Base-by-base conservation (phyloP, 2,888 invertebrate species). In the Teinopalpus imperialis region DNA sequence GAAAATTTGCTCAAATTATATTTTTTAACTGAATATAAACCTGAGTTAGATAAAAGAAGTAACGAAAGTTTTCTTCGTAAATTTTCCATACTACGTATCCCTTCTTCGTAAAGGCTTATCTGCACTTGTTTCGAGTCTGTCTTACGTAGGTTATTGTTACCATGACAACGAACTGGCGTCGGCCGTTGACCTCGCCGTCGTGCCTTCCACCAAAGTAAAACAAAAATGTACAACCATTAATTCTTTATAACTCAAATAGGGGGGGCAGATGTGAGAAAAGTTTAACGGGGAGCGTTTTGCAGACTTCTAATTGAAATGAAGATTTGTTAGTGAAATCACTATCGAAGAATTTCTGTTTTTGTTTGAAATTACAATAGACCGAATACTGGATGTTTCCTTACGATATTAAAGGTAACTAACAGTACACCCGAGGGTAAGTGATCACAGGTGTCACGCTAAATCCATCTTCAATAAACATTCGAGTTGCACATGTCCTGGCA, bases 151-250 rank as follows among this genome's bases (percentile, higher is more conserved):
- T 76, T 51, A 51, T 57, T 69, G 81, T 86, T 69, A 69, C 73
- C 62, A 79, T 78, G 66, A 75, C 63, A 69, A 81, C 82, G 61
- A 61, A 58, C 73, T 66, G 72, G 76, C 75, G 74, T 75, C 78
- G 85, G 83, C 80, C 85, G 76, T 74, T 73, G 83, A 85, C 82
- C 87, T 74, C 71, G 59, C 48, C 66, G 76, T 73, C 77, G 78
- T 76, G 81, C 81, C 82, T 74, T 66, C 61, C 61, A 66, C 61
- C 60, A 70, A 73, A 75, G 72, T 69, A 69, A 74, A 80, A 78
- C 73, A 78, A 81, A 68, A 81, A 74, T 70, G 61, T 63, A 64
- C 62, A 63, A 71, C 70, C 78, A 75, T 74, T 78, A 74, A 74
- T 74, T 68, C 65, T 63, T 64, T 61, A 56, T 58, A 70, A 69